These are phyloP conservation scores for Diorhabda sublineata DNA, from an alignment of 1,140 invertebrate species.

Conservation along the genomic window DNA sequence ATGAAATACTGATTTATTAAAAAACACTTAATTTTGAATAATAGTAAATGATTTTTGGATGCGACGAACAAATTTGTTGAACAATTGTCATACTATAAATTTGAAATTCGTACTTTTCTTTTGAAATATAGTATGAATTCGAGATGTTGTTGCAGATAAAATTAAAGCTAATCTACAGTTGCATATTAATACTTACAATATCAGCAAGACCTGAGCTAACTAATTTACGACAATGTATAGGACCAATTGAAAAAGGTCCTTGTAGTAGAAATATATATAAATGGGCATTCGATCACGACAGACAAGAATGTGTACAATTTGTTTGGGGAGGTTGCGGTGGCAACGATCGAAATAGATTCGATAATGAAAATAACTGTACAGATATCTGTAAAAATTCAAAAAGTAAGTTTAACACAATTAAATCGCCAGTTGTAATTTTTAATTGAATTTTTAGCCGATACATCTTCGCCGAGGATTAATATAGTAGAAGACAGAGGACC, in stretches of 20 bases:
- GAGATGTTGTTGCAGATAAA: constrained; percentile 5
- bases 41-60: background rate
- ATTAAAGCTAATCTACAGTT: constrained; percentile 12
- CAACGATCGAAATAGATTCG: constrained; percentile 72
- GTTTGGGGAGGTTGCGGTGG: constrained; percentile 74
- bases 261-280: constrained; percentile 66
- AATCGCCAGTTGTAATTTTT: background rate
- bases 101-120: background rate
- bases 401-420: constrained; percentile 44
- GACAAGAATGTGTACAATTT: constrained; percentile 65
- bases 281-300: constrained; percentile 67
- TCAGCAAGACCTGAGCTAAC: constrained; percentile 23
- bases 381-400: constrained; percentile 58
- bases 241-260: constrained; percentile 55
- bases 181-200: constrained; percentile 19
- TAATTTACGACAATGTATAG: constrained; percentile 34
- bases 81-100: background rate
- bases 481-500: constrained; percentile 53
- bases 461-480: background rate
- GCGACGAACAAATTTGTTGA: background rate
- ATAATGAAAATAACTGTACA: constrained; percentile 67
- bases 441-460: background rate
- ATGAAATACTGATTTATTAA: background rate
- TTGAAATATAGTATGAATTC: background rate
- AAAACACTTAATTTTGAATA: background rate